A percentile compares a stretch with the other conserved stretches of the same genome.
phyloP scores from a whole-genome alignment of 2,888 invertebrate genomes.

The Mongoloraphidia duomilia region DNA sequence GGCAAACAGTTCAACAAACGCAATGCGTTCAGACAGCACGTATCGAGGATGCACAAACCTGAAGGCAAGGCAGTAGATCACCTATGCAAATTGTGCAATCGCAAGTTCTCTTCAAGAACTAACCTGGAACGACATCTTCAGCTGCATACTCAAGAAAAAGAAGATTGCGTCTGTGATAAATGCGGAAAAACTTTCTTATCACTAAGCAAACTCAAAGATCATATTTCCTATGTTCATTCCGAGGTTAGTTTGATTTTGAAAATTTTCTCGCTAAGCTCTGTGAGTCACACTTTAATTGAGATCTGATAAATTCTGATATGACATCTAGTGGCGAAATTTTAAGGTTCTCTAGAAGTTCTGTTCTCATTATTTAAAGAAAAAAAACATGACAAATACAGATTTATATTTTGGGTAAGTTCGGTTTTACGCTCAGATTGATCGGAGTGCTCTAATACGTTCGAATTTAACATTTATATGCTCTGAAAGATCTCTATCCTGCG shows the following conservation, averaged over 20 bases:
- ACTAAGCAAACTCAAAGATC: slow-evolving; percentile 25
- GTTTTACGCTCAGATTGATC: too few species aligned
- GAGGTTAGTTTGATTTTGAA: slow-evolving; percentile 10
- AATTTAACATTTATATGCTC: too few species aligned
- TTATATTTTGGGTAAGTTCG: too few species aligned
- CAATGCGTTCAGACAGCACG: slow-evolving; percentile 23
- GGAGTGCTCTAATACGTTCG: too few species aligned
- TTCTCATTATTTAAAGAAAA: too few species aligned
- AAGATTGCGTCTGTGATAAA: slow-evolving; percentile 24
- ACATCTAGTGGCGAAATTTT: not conserved
- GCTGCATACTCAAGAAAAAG: slow-evolving; percentile 23
- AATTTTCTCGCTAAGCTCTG: not conserved
- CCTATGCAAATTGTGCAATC: slow-evolving; percentile 22
- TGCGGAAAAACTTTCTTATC: slow-evolving; percentile 26
- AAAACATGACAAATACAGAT: too few species aligned
- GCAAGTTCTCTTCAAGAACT: slow-evolving; percentile 22
- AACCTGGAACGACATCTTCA: slow-evolving; percentile 24
- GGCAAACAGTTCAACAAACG: slow-evolving; percentile 24
- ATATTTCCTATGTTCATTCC: slow-evolving; percentile 24
- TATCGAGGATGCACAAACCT: slow-evolving; percentile 21
- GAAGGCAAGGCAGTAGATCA: slow-evolving; percentile 19
- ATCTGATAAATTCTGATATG: not conserved
- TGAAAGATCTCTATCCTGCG: too few species aligned
- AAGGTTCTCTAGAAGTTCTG: not conserved
- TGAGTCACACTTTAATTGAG: not conserved